Conservation (phyloP, 1,140 invertebrate species). For the Campodea augens region DNA sequence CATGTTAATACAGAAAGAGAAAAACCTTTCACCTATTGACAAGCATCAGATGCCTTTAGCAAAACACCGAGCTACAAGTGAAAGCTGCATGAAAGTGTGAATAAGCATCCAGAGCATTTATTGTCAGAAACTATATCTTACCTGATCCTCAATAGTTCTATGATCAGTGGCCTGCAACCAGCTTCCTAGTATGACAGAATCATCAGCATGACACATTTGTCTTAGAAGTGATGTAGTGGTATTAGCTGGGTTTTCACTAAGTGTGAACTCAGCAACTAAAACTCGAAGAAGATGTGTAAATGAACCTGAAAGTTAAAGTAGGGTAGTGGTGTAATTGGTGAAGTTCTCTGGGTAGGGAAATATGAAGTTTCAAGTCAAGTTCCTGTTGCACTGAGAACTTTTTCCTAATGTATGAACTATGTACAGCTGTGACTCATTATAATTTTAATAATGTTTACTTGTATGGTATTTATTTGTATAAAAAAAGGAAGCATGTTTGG, state of each 20-base stretch:
- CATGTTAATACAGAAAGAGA: no score
- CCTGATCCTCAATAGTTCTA: conserved; percentile 92
- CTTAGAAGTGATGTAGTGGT: conserved; percentile 78
- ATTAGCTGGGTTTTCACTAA: conserved; percentile 85
- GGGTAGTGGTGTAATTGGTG: conserved; percentile 3
- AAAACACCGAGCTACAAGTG: no score
- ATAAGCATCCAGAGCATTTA: no score
- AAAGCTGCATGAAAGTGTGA: no score
- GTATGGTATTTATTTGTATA: no score
- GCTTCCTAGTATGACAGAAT: conserved; percentile 67
- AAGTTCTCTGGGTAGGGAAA: background rate
- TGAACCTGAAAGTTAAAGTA: conserved; percentile 31
- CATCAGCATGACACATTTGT: conserved; percentile 73
- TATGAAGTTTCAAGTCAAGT: background rate
- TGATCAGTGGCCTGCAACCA: conserved; percentile 91
- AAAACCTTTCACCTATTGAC: no score
- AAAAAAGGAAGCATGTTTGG: no score
- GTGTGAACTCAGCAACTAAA: conserved; percentile 91
- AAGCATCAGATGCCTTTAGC: no score
- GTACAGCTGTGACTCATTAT: no score
- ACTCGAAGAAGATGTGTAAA: conserved; percentile 73
- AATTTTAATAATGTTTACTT: no score
- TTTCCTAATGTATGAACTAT: no score
- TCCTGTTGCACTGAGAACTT: conserved; percentile 1
- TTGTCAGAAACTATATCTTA: no score